Percentiles rank a stretch among this genome's conserved stretches.
phyloP scores from a whole-genome alignment of 2,797 vertebrate genomes.

The Sylvilagus floridanus region DNA sequence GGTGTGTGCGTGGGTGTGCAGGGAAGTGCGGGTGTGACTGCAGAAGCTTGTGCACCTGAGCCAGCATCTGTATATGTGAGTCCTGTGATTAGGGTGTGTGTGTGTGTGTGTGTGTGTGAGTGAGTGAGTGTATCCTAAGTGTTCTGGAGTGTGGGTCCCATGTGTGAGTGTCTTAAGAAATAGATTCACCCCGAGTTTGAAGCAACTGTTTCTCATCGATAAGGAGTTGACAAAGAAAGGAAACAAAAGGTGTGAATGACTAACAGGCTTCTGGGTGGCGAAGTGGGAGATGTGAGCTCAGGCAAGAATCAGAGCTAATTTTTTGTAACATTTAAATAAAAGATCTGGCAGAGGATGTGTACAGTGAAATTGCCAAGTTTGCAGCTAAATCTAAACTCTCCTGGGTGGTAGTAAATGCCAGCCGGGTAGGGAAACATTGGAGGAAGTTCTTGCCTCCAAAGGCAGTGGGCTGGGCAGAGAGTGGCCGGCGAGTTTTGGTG shows the following conservation, averaged over 20 bases:
- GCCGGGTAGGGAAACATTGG: background rate
- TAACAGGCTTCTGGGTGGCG: constrained; percentile 43
- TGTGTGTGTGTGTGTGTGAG: background rate
- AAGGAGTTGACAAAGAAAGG: constrained; percentile 64
- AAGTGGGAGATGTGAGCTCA: constrained; percentile 42
- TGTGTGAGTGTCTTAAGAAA: constrained; percentile 39
- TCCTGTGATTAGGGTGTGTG: background rate
- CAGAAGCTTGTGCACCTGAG: background rate
- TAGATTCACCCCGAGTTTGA: constrained; percentile 56
- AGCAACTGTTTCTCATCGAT: constrained; percentile 66
- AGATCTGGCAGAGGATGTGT: constrained; percentile 66
- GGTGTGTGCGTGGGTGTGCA: background rate
- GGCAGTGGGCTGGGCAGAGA: constrained; percentile 28
- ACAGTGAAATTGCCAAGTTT: constrained; percentile 65
- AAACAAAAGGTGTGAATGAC: constrained; percentile 66
- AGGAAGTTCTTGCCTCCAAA: constrained; percentile 32
- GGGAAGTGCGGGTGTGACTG: no score
- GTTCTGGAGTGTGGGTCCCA: background rate
- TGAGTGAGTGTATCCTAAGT: background rate
- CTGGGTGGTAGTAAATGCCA: constrained; percentile 59
- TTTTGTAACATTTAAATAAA: constrained; percentile 76
- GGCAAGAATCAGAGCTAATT: constrained; percentile 67
- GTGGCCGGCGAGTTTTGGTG: background rate
- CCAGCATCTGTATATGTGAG: background rate
- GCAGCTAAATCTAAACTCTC: constrained; percentile 57